These are phyloP conservation scores for Euura lappo DNA, from an alignment of 1,140 invertebrate species.

Conservation along the genomic window DNA sequence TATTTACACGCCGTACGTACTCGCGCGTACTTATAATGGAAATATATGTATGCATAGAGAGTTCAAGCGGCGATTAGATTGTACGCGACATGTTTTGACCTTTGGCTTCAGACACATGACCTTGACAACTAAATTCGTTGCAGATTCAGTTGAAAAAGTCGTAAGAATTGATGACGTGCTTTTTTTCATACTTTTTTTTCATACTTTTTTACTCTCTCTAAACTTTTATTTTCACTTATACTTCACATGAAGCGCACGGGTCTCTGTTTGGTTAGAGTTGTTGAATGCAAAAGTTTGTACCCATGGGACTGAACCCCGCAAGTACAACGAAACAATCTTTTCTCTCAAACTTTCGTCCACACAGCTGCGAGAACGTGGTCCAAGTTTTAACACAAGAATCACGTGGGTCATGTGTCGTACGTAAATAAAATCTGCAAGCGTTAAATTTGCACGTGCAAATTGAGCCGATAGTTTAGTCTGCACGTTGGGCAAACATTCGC, in stretches of 20 bases:
- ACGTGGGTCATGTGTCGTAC: not conserved
- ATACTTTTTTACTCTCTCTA: not conserved
- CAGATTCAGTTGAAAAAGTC: not conserved
- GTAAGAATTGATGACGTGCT: not conserved
- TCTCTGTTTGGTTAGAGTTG: not conserved
- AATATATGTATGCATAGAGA: not conserved
- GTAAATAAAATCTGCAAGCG: not conserved
- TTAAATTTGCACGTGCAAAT: not conserved
- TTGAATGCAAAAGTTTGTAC: constrained; percentile 3
- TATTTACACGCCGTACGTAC: not conserved
- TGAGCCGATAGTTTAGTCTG: not conserved
- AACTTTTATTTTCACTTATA: not conserved
- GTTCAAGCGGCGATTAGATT: not conserved
- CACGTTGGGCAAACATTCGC: not conserved
- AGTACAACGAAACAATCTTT: not conserved
- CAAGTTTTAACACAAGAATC: not conserved
- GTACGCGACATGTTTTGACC: not conserved
- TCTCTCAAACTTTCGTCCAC: not conserved
- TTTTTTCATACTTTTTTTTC: not conserved
- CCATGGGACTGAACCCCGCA: not conserved
- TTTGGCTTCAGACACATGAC: not conserved
- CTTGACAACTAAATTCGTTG: not conserved
- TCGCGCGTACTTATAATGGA: not conserved
- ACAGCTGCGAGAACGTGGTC: not conserved
- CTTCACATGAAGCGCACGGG: not conserved